Evolutionary conservation across 37 sponge, comb jelly and placozoan genomes (phyloP).

Genomic region (Hormiphora californensis): DNA sequence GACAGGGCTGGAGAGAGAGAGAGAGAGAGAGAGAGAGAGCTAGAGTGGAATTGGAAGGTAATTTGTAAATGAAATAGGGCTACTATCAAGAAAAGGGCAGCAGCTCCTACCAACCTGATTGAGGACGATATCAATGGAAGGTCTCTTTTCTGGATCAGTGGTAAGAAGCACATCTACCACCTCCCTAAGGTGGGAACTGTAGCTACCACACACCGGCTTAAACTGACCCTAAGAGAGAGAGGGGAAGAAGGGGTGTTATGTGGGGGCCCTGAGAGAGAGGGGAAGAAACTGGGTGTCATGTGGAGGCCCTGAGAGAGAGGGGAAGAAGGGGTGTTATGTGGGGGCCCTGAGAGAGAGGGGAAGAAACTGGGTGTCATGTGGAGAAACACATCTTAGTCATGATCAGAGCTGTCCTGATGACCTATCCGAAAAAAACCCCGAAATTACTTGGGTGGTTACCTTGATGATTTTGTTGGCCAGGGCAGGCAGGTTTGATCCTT

Average conservation of each 20-base stretch:
- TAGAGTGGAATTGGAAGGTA: too few species aligned
- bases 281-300: neutral
- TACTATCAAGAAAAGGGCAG: neutral
- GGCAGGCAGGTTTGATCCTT: conserved; percentile 88
- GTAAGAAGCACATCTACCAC: conserved; percentile 38
- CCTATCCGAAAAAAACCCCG: too few species aligned
- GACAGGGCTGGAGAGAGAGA: neutral
- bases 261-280: neutral
- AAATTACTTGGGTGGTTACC: too few species aligned
- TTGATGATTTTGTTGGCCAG: conserved; percentile 89
- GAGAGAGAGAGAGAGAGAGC: neutral
- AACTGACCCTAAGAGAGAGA: conserved; percentile 18
- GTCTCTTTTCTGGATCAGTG: conserved; percentile 39
- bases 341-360: neutral
- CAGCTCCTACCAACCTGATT: conserved; percentile 1
- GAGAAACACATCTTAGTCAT: too few species aligned
- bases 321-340: neutral
- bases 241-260: neutral
- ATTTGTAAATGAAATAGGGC: too few species aligned
- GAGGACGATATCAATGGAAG: conserved; percentile 11
- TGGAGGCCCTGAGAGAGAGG: neutral
- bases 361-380: neutral
- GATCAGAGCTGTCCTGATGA: too few species aligned
- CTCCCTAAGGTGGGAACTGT: conserved; percentile 34
- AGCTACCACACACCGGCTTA: conserved; percentile 14